Evolutionary conservation across 2,113 vertebrate species (phyloP), one percentile per base, ranked within the genome.

Genomic region (Melozone crissalis): DNA sequence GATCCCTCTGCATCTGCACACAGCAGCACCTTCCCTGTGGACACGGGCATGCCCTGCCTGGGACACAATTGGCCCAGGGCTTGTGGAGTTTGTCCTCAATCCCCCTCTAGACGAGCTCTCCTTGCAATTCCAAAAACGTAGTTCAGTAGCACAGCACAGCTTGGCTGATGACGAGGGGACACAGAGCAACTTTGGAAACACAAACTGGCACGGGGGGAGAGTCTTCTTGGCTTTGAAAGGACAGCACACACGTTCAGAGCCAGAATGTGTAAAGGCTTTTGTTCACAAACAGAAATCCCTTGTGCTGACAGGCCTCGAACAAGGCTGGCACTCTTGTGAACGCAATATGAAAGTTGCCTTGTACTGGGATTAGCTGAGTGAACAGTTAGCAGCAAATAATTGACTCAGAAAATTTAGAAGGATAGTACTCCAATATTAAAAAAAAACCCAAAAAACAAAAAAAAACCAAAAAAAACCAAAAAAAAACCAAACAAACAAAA

Each of bases 201-300:
- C 93, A 89, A 93, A 93, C 92, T 96, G 96, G 95, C 96, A 95
- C 18, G 0, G 83, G 77, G 63, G 95, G 73, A 86, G 78, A 93
- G 94, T 58, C 93, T 94, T 94, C 77, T 93, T 96, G 95, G 96
- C 96, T 96, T 76, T 3, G 1, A 65, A 81, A 92, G 92, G 90
- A 94, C 92, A 92, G 96, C n/a, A 0, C 92, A 96, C 95, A 95
- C 66, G 54, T 89, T 94, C 18, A 0, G 90, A 94, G 96, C 93
- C 96, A 97, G 95, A 95, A 93, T 94, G 94, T 96, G 94, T 96
- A 95, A 76, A 96, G 95, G 75, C 93, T 96, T 97, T 97, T 96
- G 95, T 97, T 96, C 96, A 75, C 90, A 95, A 93, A 97, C 94
- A 96, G 95, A 96, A 97, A 97, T 95, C 86, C 90, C 92, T 96